Evolutionary conservation across 2,888 invertebrate genomes (phyloP).

Genomic region (Notodonta dromedarius): DNA sequence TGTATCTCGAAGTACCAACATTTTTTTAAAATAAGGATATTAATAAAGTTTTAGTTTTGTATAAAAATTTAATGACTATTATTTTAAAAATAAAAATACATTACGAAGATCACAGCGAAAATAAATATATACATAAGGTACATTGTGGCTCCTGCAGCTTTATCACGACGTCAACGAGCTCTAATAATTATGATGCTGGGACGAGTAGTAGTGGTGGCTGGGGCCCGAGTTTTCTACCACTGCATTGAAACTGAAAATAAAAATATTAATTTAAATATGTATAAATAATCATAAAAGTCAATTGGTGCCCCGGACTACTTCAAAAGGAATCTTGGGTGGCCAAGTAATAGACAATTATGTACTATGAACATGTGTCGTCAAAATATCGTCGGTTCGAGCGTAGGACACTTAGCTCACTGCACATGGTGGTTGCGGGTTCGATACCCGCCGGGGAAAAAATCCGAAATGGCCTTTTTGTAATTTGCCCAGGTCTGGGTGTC

Average conservation of each 20-base stretch:
- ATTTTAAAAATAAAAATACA: constrained; percentile 48
- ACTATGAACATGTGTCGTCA: too few relatives aligned
- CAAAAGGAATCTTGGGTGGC: too few relatives aligned
- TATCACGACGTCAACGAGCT: constrained; percentile 30
- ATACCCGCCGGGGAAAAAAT: too few relatives aligned
- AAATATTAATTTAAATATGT: constrained; percentile 7
- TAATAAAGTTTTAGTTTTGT: constrained; percentile 15
- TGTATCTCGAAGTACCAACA: too few relatives aligned
- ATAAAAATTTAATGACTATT: constrained; percentile 48
- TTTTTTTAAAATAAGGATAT: constrained; percentile 7
- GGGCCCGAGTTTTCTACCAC: constrained; percentile 79
- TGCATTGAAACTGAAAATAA: constrained; percentile 76
- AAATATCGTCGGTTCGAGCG: too few relatives aligned
- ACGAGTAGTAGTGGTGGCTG: constrained; percentile 74
- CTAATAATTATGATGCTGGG: constrained; percentile 71
- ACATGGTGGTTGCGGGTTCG: too few relatives aligned
- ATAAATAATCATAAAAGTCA: too few relatives aligned
- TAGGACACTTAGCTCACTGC: too few relatives aligned
- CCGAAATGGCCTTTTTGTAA: too few relatives aligned
- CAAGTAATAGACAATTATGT: too few relatives aligned
- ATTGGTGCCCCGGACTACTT: too few relatives aligned
- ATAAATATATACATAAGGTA: constrained; percentile 63
- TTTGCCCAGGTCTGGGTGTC: too few relatives aligned
- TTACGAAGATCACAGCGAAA: constrained; percentile 65
- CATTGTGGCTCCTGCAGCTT: constrained; percentile 42